phyloP scores from a whole-genome alignment of 2,113 vertebrate genomes.

The Laticauda laticaudata region DNA sequence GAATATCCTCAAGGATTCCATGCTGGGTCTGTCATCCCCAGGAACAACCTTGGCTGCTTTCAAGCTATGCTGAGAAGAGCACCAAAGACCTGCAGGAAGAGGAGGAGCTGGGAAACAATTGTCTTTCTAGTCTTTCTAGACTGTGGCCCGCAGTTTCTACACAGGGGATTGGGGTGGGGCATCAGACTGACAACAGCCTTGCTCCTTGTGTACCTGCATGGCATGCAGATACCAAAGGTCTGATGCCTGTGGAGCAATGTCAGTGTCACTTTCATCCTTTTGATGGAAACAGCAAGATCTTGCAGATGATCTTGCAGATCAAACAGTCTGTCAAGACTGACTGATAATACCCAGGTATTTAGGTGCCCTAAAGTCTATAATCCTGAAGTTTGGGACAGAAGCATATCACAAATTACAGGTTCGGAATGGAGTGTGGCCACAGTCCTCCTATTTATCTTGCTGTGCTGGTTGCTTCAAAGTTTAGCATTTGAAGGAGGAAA shows the following conservation, averaged over 20 bases:
- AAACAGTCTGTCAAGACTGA: too few species aligned
- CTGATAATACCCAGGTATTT: too few species aligned
- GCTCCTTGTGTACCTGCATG: background rate
- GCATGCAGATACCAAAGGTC: background rate
- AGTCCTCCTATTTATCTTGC: background rate
- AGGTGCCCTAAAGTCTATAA: background rate
- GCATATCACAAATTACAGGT: background rate
- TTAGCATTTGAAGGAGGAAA: background rate
- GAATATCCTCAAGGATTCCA: background rate
- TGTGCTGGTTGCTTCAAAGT: background rate
- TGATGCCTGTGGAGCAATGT: background rate
- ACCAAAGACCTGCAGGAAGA: background rate
- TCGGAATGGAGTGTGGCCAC: background rate
- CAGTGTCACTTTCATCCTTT: background rate
- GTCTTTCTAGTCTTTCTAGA: background rate
- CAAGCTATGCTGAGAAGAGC: background rate
- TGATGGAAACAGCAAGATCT: background rate
- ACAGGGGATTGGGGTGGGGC: background rate
- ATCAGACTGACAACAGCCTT: background rate
- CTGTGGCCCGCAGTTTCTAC: background rate
- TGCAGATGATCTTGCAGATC: background rate
- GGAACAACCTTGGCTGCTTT: background rate
- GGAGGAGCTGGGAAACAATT: background rate
- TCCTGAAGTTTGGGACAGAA: background rate
- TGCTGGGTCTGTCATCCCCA: background rate